Percentiles rank a stretch among this genome's conserved stretches.
These are phyloP conservation scores for Belgica antarctica DNA, from an alignment of 2,888 invertebrate species.

Conservation along the genomic window DNA sequence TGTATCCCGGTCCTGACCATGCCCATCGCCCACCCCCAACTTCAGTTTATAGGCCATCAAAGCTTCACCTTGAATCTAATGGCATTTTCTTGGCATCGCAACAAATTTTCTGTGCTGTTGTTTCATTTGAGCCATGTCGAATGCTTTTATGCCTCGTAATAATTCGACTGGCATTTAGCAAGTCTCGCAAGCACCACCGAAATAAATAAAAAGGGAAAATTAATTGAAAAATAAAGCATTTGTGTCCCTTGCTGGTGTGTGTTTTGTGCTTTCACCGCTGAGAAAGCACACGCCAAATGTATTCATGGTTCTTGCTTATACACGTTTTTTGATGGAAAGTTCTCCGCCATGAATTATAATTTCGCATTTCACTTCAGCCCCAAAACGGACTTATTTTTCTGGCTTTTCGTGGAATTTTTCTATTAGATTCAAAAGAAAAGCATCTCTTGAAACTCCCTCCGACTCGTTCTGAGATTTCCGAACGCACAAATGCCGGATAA, in stretches of 20 bases:
- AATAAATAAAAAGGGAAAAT: not conserved
- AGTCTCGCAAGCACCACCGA: not conserved
- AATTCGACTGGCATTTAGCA: slow-evolving; percentile 10
- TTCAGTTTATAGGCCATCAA: slow-evolving; percentile 1
- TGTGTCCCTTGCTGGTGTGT: not conserved
- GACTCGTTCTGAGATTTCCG: not conserved
- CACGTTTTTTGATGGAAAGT: not conserved
- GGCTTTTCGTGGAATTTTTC: not conserved
- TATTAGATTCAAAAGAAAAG: not conserved
- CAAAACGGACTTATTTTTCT: too few species aligned
- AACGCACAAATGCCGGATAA: not conserved
- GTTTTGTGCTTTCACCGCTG: not conserved
- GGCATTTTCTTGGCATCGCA: slow-evolving; percentile 14
- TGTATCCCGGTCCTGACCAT: too few species aligned
- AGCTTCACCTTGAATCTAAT: slow-evolving; percentile 41
- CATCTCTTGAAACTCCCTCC: not conserved
- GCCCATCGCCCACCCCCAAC: not conserved
- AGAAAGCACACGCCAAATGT: not conserved
- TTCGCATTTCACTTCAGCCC: too few species aligned
- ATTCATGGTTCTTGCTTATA: slow-evolving; percentile 6
- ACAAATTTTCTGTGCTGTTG: not conserved
- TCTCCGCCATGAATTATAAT: not conserved
- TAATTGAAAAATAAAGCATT: slow-evolving; percentile 24
- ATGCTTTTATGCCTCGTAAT: not conserved
- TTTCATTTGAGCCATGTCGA: not conserved